Evolutionary conservation across 2,797 vertebrate genomes (phyloP), one percentile per base, ranked within the genome.

Genomic region (Liparis tanakae): DNA sequence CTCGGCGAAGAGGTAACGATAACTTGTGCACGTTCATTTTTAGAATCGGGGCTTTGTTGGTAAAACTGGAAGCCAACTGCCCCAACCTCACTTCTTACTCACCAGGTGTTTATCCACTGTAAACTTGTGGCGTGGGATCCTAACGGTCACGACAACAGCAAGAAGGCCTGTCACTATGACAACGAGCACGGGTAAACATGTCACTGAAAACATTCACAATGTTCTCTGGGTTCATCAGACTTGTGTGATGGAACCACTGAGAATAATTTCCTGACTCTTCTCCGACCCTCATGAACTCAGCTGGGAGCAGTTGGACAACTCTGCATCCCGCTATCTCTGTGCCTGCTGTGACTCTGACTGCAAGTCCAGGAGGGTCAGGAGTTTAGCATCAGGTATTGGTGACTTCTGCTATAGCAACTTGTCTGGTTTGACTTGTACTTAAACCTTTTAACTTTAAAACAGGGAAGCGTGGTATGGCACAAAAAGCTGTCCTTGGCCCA

Each of bases 21-120:
- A 46, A 5, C 2, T 33, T 43, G 1, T 63, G 9, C 12, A 37
- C 5, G 10, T 25, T 6, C 0, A 4, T 20, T 44, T 25, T 22
- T 14, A 25, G 5, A 10, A 30, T 13, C 1, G 17, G 0, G 22
- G 10, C 10, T 64, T 63, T 9, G 25, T 18, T 39, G 10, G 55
- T 15, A 10, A 51, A 43, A 36, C 10, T 44, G 10, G 10, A 41
- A 14, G n/a, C 37, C 5, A 41, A 41, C n/a, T 3, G 15, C 39
- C 25, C 25, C 25, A 30, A 7, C 3, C 1, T 14, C 34, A 34
- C 4, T 2, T 58, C 7, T 34, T 1, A 6, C 33, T 33, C 15
- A 3, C 57, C 84, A 97, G 96, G 85, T 97, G 10, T 97, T 92
- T 0, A 76, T 97, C 53, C 95, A 95, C 81, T 97, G 95, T 73